phyloP scores from a whole-genome alignment of 2,888 invertebrate genomes.

The Laspeyria flexula region DNA sequence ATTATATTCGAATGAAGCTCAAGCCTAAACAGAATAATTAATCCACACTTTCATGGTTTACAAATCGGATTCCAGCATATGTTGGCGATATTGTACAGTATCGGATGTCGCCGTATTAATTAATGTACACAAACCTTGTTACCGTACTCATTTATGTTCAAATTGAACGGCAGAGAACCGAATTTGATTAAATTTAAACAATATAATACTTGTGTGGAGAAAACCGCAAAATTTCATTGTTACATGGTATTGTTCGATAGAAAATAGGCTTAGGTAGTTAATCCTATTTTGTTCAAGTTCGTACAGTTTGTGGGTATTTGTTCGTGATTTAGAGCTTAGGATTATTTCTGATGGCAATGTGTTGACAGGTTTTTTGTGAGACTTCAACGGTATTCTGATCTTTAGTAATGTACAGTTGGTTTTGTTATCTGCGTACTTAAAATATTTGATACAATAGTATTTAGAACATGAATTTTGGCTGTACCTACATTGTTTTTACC shows the following conservation, averaged over 20 bases:
- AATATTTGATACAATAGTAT: no score
- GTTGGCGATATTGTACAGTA: constrained; percentile 27
- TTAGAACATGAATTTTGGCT: no score
- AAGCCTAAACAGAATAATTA: no score
- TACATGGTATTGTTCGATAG: constrained; percentile 7
- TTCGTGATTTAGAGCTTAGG: not conserved
- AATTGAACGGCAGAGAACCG: constrained; percentile 61
- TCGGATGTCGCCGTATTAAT: constrained; percentile 58
- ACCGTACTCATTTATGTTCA: constrained; percentile 70
- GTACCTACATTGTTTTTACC: no score
- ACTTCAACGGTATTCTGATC: no score
- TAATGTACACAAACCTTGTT: constrained; percentile 55
- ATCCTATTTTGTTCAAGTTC: constrained; percentile 5
- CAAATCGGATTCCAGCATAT: constrained; percentile 26
- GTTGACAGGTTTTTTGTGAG: no score
- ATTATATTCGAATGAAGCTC: no score
- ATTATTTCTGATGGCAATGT: no score
- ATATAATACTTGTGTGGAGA: constrained; percentile 26
- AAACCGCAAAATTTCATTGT: constrained; percentile 15
- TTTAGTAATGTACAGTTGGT: no score
- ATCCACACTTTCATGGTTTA: constrained; percentile 20
- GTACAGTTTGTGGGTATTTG: not conserved
- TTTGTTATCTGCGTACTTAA: no score
- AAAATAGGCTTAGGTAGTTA: constrained; percentile 16
- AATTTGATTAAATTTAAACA: constrained; percentile 64